Evolutionary conservation across 2,797 vertebrate species (phyloP), one percentile per base, ranked within the genome.

Genomic region (Perodicticus potto): DNA sequence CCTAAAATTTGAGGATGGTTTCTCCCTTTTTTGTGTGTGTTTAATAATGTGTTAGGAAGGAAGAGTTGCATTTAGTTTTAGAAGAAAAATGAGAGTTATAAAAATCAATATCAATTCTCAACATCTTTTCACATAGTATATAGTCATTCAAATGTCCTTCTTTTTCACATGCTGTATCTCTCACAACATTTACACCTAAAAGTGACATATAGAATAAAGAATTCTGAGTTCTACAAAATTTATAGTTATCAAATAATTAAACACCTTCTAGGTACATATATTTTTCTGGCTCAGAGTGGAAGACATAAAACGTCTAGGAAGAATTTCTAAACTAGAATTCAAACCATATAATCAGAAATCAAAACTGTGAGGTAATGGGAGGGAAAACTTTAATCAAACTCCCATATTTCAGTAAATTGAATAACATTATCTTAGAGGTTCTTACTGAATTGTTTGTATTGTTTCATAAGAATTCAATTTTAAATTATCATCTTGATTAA

Each of bases 401-500:
- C 20, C 63, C 10, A 78, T 20, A 78, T 84, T 78, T 65, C 55
- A 81, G 49, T 40, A 57, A 20, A 69, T 76, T 88, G 63, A 73
- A 87, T 91, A 95, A 91, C 95, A 81, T 83, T 89, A 43, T 91
- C 34, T 88, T 81, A 10, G 40, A 93, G 34, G 19, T 27, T 96
- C 55, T 93, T 81, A 77, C 1, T 89, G 61, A 96, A 88, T 90
- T 89, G 23, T 93, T 89, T 92, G 14, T 69, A 49, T 84, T 89
- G 32, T 45, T 91, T 94, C 53, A 61, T 89, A 89, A 94, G 20
- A 91, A 84, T 84, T 32, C 13, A 84, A 53, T 45, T 91, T 81
- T 49, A 94, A 86, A n/a, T 92, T 72, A 93, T 70, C 40, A 96
- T 32, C 57, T 86, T 94, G 73, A 94, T 96, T 95, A 59, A 89